These are phyloP conservation scores for Arizona elegans DNA, from an alignment of 2,113 vertebrate species.

Conservation along the genomic window DNA sequence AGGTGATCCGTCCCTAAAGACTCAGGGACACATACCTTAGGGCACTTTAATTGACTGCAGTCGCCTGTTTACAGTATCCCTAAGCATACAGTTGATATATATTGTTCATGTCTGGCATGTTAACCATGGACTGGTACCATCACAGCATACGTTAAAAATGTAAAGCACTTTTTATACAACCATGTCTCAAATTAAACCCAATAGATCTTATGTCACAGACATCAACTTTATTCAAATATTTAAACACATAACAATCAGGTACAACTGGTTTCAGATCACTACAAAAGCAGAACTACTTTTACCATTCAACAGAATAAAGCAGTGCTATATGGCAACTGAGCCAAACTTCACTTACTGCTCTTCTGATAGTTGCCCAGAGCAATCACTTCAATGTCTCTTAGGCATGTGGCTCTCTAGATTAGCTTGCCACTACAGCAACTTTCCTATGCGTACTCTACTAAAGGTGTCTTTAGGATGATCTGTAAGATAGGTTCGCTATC, in stretches of 20 bases:
- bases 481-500: background rate
- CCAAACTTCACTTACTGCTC: background rate
- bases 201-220: background rate
- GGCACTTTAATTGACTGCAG: background rate
- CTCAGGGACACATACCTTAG: background rate
- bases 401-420: background rate
- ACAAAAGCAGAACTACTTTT: background rate
- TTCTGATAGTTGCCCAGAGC: background rate
- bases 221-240: background rate
- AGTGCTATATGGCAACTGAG: background rate
- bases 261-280: background rate
- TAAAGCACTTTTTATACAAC: background rate
- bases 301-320: background rate
- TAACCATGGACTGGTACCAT: background rate
- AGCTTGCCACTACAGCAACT: background rate
- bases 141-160: background rate
- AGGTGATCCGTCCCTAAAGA: background rate
- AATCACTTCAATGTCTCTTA: background rate
- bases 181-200: background rate
- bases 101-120: background rate
- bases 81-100: background rate
- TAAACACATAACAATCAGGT: background rate
- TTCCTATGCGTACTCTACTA: background rate
- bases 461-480: background rate
- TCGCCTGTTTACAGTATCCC: background rate